Conservation (phyloP, 2,113 vertebrate genomes). For the Lutjanus erythropterus region DNA sequence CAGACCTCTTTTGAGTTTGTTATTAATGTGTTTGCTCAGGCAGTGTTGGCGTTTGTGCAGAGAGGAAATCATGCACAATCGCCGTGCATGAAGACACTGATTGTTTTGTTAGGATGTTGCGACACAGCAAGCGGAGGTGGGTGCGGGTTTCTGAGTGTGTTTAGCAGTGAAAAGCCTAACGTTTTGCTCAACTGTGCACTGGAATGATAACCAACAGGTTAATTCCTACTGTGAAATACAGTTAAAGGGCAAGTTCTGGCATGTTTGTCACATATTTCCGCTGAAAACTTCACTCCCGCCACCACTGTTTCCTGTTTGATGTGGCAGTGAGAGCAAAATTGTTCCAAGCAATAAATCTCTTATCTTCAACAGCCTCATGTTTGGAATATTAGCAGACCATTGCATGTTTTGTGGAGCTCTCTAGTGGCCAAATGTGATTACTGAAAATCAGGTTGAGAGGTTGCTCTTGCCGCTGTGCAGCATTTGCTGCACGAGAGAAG, state of each 20-base stretch:
- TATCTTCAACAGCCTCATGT: slow-evolving; percentile 27
- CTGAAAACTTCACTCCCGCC: background rate
- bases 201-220: slow-evolving; percentile 57
- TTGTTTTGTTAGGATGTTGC: slow-evolving; percentile 57
- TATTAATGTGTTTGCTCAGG: slow-evolving; percentile 38
- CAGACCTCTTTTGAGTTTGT: background rate
- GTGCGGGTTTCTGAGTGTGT: slow-evolving; percentile 21
- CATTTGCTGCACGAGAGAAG: background rate
- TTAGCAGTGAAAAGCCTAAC: slow-evolving; percentile 1
- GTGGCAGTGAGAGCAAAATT: slow-evolving; percentile 11
- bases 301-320: slow-evolving; percentile 45
- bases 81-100: background rate
- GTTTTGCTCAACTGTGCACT: slow-evolving; percentile 6
- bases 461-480: slow-evolving; percentile 37
- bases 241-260: slow-evolving; percentile 14
- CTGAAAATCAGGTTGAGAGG: slow-evolving; percentile 31
- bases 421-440: slow-evolving; percentile 64
- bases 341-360: slow-evolving; percentile 33
- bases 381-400: background rate
- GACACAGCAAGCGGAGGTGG: slow-evolving; percentile 12
- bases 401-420: slow-evolving; percentile 63
- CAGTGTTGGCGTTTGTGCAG: slow-evolving; percentile 9
- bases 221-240: background rate
- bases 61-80: slow-evolving; percentile 40
- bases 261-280: slow-evolving; percentile 1